A percentile compares a stretch with the other conserved stretches of the same genome.
Conservation (phyloP, 2,113 vertebrate species). For the Cryptotis parvus region DNA sequence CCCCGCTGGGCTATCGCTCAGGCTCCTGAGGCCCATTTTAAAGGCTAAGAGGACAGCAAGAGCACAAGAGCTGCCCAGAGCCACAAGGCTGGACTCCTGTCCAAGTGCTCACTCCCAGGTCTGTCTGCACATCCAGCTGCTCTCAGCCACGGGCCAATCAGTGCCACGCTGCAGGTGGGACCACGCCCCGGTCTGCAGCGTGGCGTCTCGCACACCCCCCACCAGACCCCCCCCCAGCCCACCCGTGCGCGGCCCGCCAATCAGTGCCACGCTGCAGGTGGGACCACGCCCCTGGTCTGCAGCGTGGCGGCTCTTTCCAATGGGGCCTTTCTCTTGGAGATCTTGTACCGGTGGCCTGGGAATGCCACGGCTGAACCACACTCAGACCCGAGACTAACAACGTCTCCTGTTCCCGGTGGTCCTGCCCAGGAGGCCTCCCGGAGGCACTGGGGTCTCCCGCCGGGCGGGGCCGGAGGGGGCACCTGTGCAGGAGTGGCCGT, state of each 20-base stretch:
- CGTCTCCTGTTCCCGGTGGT: fast-evolving
- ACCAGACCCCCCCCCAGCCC: too few relatives aligned
- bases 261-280: background rate
- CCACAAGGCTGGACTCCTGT: background rate
- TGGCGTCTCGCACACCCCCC: too few relatives aligned
- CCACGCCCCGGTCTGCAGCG: too few relatives aligned
- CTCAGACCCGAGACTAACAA: fast-evolving
- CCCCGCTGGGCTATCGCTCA: too few relatives aligned
- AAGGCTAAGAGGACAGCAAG: background rate
- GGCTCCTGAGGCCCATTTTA: too few relatives aligned
- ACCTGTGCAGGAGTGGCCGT: slow-evolving; percentile 95
- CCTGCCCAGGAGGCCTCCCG: fast-evolving
- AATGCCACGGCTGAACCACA: fast-evolving
- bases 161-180: background rate
- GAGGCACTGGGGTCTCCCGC: background rate
- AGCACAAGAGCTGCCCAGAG: background rate
- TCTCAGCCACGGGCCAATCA: fast-evolving
- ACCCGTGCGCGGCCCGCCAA: too few relatives aligned
- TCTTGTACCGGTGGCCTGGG: background rate
- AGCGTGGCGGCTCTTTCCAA: background rate
- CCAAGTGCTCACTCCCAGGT: fast-evolving
- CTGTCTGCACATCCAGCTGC: fast-evolving
- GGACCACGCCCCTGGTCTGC: background rate
- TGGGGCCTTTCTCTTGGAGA: background rate
- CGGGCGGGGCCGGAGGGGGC: too few relatives aligned